Percentiles rank a stretch among this genome's conserved stretches.
Conservation (phyloP, 2,797 vertebrate species). For the Pseudochaenichthys georgianus region DNA sequence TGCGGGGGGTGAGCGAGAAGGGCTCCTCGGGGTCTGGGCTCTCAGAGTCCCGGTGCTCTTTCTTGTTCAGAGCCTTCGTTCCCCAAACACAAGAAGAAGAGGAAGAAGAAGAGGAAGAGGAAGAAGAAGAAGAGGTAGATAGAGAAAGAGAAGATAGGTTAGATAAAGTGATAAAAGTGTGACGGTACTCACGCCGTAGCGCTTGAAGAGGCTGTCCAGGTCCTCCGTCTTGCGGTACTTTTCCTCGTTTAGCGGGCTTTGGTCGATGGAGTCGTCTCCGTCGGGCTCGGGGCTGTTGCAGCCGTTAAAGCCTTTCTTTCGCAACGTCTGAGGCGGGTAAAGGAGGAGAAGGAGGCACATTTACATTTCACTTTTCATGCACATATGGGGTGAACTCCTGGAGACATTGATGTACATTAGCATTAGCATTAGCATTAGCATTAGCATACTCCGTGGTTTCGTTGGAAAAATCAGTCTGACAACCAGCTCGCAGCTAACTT, state of each 20-base stretch:
- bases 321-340: constrained; percentile 91
- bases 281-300: constrained; percentile 99
- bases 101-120: constrained; percentile 5
- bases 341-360: constrained; percentile 65
- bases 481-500: too few species aligned
- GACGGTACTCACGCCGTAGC: constrained; percentile 95
- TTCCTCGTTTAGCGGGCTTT: constrained; percentile 96
- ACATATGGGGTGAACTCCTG: constrained; percentile 25
- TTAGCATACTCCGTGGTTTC: too few species aligned
- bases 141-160: constrained; percentile 64
- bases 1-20: constrained; percentile 98
- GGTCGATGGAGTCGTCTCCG: constrained; percentile 97
- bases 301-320: constrained; percentile 99
- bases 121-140: constrained; percentile 46
- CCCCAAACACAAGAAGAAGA: constrained; percentile 61
- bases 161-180: constrained; percentile 72
- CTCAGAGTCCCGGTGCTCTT: constrained; percentile 98
- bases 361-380: constrained; percentile 60
- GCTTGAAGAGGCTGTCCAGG: constrained; percentile 97
- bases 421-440: too few species aligned
- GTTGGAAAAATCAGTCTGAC: too few species aligned
- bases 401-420: too few species aligned
- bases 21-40: constrained; percentile 96
- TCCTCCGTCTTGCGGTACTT: constrained; percentile 96
- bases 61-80: constrained; percentile 99